Evolutionary conservation across 2,797 vertebrate genomes (phyloP).

Genomic region (Malurus splendens): DNA sequence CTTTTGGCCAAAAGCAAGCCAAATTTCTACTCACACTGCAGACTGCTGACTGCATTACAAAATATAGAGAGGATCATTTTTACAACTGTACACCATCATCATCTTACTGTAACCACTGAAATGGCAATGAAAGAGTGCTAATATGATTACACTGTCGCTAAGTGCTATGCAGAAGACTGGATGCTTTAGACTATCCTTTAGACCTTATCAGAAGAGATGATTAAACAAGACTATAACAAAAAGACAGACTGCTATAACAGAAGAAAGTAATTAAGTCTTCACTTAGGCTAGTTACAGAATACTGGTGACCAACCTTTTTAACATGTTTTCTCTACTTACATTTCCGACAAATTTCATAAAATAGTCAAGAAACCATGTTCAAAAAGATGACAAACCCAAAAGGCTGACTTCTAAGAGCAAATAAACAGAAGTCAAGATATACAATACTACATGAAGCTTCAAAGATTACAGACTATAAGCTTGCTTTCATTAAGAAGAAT

Average conservation of each 20-base stretch:
- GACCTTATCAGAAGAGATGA: not conserved
- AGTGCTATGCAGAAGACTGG: not conserved
- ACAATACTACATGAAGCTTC: not conserved
- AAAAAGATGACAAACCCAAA: not conserved
- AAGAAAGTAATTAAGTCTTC: not conserved
- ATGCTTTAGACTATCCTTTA: not conserved
- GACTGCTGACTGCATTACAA: not conserved
- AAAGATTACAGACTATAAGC: not conserved
- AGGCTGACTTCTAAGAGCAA: not conserved
- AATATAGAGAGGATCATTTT: not conserved
- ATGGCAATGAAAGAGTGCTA: not conserved
- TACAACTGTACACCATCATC: not conserved
- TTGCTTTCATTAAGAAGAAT: not conserved
- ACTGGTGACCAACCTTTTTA: not conserved
- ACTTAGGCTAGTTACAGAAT: not conserved
- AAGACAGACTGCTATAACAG: not conserved
- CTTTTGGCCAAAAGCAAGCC: conserved; percentile 15
- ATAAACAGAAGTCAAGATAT: not conserved
- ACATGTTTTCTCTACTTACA: not conserved
- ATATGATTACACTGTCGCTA: not conserved
- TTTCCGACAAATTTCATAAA: not conserved
- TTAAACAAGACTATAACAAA: not conserved
- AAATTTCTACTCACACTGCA: not conserved
- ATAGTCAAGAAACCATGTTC: not conserved
- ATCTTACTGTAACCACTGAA: not conserved